Percentiles rank a stretch among this genome's conserved stretches.
Evolutionary conservation across 2,888 invertebrate species (phyloP).

Genomic region (Apotomis turbidana): DNA sequence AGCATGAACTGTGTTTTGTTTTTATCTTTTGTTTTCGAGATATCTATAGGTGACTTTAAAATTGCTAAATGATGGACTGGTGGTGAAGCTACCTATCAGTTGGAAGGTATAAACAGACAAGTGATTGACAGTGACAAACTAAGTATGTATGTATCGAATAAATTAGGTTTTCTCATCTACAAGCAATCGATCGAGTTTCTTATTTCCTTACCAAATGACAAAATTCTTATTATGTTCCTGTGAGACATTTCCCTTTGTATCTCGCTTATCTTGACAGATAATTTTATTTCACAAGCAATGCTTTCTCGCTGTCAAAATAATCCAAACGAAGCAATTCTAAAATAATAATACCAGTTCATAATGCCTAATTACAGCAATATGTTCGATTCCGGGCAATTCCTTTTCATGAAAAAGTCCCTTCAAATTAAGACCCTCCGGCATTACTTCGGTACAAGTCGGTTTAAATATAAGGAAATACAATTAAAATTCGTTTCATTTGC

Average conservation of each 20-base stretch:
- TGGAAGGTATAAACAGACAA: no score
- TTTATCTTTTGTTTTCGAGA: no score
- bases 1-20: no score
- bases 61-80: no score
- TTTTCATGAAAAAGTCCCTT: slow-evolving; percentile 24
- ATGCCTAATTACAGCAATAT: slow-evolving; percentile 7
- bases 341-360: not conserved
- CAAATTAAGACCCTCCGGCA: slow-evolving; percentile 28
- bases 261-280: not conserved
- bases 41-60: no score
- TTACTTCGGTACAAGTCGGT: slow-evolving; percentile 38
- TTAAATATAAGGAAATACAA: slow-evolving; percentile 44
- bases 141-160: no score
- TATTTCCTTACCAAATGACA: slow-evolving; percentile 8
- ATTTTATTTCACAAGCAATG: no score
- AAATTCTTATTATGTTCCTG: not conserved
- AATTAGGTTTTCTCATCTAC: not conserved
- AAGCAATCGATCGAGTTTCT: slow-evolving; percentile 7
- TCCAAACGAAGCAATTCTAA: not conserved
- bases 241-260: not conserved
- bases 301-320: not conserved
- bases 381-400: slow-evolving; percentile 15
- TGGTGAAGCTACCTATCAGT: no score
- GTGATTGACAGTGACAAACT: no score
- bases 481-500: slow-evolving; percentile 55